A percentile compares a stretch with the other conserved stretches of the same genome.
phyloP scores from a whole-genome alignment of 2,113 vertebrate genomes.

The Chaetops frenatus region DNA sequence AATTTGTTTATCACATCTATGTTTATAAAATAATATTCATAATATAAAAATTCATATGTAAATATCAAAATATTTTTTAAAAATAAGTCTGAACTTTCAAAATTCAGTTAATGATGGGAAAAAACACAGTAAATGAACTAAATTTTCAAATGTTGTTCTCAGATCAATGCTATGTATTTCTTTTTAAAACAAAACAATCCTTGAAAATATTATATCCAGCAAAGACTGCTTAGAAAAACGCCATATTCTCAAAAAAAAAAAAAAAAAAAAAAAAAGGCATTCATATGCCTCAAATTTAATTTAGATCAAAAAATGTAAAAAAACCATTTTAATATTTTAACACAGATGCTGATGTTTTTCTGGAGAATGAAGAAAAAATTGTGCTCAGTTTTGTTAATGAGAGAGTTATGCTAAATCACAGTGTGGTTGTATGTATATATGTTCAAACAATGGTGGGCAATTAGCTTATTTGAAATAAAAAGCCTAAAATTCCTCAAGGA shows the following conservation, averaged over 20 bases:
- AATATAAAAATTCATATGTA: not conserved
- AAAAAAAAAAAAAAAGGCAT: not conserved
- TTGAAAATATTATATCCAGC: not conserved
- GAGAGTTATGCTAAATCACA: not conserved
- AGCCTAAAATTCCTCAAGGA: not conserved
- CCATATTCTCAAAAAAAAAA: not conserved
- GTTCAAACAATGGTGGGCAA: not conserved
- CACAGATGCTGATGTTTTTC: not conserved
- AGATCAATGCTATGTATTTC: not conserved
- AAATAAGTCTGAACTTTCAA: not conserved
- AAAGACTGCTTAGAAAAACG: not conserved
- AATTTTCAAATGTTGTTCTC: not conserved
- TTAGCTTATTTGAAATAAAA: conserved; percentile 31
- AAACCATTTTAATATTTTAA: not conserved
- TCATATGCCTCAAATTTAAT: not conserved
- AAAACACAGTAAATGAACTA: not conserved
- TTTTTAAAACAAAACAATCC: not conserved
- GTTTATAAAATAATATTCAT: not conserved
- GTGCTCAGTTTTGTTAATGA: conserved; percentile 4
- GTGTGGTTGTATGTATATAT: not conserved
- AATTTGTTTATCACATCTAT: not conserved
- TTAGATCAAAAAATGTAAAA: not conserved
- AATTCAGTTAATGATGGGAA: not conserved
- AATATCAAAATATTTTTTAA: not conserved
- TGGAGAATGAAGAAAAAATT: not conserved